Percentiles rank a stretch among this genome's conserved stretches.
Evolutionary conservation across 2,888 invertebrate species (phyloP).

Genomic region (Ormyrus pomaceus): DNA sequence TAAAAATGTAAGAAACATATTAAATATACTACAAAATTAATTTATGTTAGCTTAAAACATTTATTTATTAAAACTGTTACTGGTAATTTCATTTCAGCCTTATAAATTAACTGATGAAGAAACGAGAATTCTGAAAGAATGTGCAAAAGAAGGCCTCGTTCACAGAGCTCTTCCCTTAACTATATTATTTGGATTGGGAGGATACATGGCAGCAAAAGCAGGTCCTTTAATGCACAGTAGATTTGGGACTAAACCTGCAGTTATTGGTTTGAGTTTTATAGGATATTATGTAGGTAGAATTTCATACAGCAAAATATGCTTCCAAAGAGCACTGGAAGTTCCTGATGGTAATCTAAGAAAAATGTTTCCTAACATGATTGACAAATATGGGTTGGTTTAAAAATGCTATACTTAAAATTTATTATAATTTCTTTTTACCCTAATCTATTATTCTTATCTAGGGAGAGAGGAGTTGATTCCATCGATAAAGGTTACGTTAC

Average conservation of each 20-base stretch:
- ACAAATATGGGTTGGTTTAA: constrained; percentile 4
- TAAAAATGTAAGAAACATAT: background rate
- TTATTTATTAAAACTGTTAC: too few relatives aligned
- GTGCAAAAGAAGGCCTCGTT: constrained; percentile 50
- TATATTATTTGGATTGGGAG: constrained; percentile 30
- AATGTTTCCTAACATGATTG: constrained; percentile 11
- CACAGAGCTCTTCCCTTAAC: constrained; percentile 54
- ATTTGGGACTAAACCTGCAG: constrained; percentile 46
- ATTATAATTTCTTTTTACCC: constrained; percentile 11
- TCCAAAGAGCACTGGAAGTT: constrained; percentile 35
- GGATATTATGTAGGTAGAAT: constrained; percentile 55
- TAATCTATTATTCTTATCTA: too few relatives aligned
- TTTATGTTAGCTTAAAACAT: background rate
- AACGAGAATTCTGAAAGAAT: constrained; percentile 49
- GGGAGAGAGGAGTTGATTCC: constrained; percentile 5
- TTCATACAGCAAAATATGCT: constrained; percentile 42
- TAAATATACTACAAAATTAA: constrained; percentile 3
- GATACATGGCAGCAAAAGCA: constrained; percentile 26
- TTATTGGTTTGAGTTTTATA: constrained; percentile 32
- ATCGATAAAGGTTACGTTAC: background rate
- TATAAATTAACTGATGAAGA: constrained; percentile 55
- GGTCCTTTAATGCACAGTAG: constrained; percentile 12
- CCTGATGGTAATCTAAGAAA: constrained; percentile 50
- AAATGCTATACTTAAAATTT: background rate
- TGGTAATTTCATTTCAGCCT: background rate